A percentile compares a stretch with the other conserved stretches of the same genome.
Conservation (phyloP, 2,888 invertebrate species). For the Pardosa pseudoannulata region DNA sequence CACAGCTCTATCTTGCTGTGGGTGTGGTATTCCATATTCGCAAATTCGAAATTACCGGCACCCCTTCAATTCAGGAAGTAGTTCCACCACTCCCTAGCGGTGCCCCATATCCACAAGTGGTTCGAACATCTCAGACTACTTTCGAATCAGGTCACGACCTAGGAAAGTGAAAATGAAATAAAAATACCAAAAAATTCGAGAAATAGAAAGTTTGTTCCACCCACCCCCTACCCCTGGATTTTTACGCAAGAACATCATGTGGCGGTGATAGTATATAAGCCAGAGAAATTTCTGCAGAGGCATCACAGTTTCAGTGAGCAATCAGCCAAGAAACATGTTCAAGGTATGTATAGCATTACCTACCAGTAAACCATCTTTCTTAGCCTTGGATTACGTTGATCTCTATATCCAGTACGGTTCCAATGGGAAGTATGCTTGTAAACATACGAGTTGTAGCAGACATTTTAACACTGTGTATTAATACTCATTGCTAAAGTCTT, state of each 20-base stretch:
- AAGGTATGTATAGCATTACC: conserved; percentile 44
- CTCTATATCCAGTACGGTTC: no score
- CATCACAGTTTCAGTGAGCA: background rate
- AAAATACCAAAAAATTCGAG: conserved; percentile 53
- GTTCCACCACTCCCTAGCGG: conserved; percentile 67
- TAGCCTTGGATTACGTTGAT: conserved; percentile 6
- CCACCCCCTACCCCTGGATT: conserved; percentile 25
- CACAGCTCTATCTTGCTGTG: background rate
- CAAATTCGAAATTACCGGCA: conserved; percentile 49
- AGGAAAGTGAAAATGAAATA: conserved; percentile 68
- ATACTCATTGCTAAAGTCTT: no score
- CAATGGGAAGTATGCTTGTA: no score
- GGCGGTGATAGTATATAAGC: conserved; percentile 49
- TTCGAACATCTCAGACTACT: conserved; percentile 43
- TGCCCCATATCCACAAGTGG: conserved; percentile 70
- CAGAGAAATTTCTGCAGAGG: background rate
- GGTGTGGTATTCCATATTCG: conserved; percentile 55
- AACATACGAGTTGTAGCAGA: no score
- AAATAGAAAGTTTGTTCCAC: conserved; percentile 58
- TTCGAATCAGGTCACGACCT: conserved; percentile 68
- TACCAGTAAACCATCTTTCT: background rate
- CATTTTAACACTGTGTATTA: no score
- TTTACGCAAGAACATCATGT: conserved; percentile 8
- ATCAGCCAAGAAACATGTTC: conserved; percentile 50
- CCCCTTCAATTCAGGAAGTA: conserved; percentile 72